Evolutionary conservation across 2,113 vertebrate species (phyloP).

Genomic region (Nesoenas mayeri): DNA sequence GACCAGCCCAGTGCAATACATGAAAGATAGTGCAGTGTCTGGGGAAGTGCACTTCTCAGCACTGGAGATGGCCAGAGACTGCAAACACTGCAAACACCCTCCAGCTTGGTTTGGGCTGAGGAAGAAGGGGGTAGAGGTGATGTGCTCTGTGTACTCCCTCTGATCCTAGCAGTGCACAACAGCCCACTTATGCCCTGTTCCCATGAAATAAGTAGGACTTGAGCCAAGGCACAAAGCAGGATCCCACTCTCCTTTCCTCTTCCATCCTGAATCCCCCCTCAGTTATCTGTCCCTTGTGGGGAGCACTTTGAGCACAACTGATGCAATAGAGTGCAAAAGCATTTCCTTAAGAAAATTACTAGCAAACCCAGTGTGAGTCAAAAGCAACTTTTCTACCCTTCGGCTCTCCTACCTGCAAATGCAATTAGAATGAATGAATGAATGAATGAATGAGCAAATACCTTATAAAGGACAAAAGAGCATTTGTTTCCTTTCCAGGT

Average conservation of each 20-base stretch:
- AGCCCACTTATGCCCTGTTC: neutral
- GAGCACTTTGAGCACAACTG: accelerated
- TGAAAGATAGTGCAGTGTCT: neutral
- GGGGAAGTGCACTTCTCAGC: neutral
- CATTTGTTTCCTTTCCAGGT: neutral
- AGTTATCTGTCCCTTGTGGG: neutral
- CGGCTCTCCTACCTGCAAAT: neutral
- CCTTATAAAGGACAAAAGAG: neutral
- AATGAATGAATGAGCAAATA: neutral
- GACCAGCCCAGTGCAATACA: neutral
- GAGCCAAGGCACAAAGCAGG: neutral
- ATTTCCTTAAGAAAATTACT: neutral
- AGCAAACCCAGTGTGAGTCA: neutral
- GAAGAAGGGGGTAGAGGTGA: neutral
- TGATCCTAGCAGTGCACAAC: neutral
- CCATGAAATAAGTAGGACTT: neutral
- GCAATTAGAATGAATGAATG: neutral
- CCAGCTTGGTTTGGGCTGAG: neutral
- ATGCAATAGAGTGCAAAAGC: neutral
- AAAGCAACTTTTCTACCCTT: neutral
- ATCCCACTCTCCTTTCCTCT: neutral
- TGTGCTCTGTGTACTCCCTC: neutral
- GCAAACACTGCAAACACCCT: neutral
- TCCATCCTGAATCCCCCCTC: neutral
- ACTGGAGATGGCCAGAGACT: neutral